Conservation (phyloP, 2,797 vertebrate species). For the Oreochromis grahami region DNA sequence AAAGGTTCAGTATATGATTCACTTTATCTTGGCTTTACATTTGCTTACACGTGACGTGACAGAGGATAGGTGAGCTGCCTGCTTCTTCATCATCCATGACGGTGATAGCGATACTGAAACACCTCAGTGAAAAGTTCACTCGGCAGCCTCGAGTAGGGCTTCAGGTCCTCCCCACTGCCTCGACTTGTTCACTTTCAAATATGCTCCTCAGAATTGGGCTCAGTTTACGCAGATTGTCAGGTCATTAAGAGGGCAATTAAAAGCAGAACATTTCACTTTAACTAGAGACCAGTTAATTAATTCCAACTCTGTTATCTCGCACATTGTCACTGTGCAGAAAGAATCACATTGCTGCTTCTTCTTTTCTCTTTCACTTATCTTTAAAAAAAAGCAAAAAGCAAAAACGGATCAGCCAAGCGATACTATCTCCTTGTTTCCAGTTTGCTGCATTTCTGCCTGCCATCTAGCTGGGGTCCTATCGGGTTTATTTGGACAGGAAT, state of each 20-base stretch:
- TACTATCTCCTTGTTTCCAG: neutral
- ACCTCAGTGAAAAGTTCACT: conserved; percentile 3
- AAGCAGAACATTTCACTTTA: neutral
- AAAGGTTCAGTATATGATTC: neutral
- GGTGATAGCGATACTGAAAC: neutral
- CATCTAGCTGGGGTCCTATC: neutral
- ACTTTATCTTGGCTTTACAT: neutral
- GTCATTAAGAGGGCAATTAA: conserved; percentile 16
- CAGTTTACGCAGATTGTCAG: neutral
- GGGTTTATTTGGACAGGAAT: conserved; percentile 29
- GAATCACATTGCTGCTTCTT: neutral
- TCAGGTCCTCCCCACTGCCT: neutral
- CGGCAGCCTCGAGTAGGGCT: neutral
- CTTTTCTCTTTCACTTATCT: neutral
- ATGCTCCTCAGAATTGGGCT: neutral
- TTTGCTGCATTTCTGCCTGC: neutral
- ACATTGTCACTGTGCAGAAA: neutral
- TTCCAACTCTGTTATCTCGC: neutral
- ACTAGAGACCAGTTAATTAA: neutral
- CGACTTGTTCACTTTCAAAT: conserved; percentile 11
- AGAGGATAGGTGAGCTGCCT: neutral
- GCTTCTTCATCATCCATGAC: neutral
- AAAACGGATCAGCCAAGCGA: neutral
- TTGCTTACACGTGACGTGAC: neutral
- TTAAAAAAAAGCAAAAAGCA: neutral